Evolutionary conservation across 2,113 vertebrate species (phyloP).

Genomic region (Buteo buteo): DNA sequence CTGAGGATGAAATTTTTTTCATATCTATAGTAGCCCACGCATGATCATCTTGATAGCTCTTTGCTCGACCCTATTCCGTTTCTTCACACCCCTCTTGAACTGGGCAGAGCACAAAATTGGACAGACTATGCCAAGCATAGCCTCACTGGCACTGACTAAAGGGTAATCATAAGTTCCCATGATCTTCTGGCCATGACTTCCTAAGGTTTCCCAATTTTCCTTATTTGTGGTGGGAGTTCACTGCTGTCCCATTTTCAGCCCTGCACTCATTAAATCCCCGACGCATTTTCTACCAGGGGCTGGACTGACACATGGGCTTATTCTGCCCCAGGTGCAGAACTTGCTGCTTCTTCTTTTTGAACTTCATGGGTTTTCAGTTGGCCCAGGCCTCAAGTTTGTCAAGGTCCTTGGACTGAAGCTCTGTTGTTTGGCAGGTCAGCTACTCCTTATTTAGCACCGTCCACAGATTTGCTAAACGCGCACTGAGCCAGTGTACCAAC

Average conservation of each 20-base stretch:
- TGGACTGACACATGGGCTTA: neutral
- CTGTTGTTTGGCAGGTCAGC: neutral
- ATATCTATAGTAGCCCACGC: neutral
- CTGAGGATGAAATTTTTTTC: neutral
- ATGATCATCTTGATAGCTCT: neutral
- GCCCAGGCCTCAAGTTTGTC: neutral
- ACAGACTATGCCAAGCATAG: neutral
- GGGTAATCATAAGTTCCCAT: neutral
- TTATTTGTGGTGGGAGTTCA: neutral
- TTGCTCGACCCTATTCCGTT: neutral
- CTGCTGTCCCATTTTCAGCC: neutral
- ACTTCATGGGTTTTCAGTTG: neutral
- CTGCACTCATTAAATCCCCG: neutral
- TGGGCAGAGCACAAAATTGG: neutral
- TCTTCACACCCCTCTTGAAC: neutral
- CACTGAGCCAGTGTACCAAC: neutral
- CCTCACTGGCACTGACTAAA: neutral
- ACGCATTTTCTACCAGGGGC: fast-evolving
- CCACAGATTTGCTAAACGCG: neutral
- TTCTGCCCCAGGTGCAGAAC: neutral
- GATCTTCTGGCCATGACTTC: neutral
- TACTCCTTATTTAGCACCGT: neutral
- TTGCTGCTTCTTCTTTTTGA: neutral
- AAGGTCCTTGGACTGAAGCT: neutral
- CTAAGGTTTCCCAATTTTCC: neutral